Conservation (phyloP, 2,888 invertebrate species). For the Idaea aversata region DNA sequence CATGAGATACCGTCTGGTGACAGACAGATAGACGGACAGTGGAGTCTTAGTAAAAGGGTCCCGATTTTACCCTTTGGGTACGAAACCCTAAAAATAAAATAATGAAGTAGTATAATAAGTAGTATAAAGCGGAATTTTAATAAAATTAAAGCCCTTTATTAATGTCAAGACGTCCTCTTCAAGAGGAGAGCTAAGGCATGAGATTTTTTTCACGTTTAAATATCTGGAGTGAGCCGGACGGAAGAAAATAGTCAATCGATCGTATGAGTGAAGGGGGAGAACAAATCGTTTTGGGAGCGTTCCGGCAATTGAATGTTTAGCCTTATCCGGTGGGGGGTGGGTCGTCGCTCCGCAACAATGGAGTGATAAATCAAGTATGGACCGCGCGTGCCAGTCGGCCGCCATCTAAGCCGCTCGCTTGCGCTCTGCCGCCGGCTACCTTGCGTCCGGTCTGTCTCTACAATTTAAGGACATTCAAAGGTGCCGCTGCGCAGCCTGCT, state of each 20-base stretch:
- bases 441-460: conserved; percentile 48
- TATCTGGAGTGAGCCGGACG: conserved; percentile 41
- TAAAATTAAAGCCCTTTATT: conserved; percentile 11
- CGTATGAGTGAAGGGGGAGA: conserved; percentile 52
- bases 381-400: conserved; percentile 66
- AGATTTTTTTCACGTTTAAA: conserved; percentile 34
- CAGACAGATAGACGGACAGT: too few species aligned
- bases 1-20: too few species aligned
- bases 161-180: conserved; percentile 3
- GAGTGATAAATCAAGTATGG: conserved; percentile 79
- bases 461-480: conserved; percentile 60
- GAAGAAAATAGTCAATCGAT: conserved; percentile 65
- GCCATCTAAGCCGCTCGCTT: conserved; percentile 38
- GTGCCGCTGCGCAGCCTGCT: conserved; percentile 45
- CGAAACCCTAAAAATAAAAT: conserved; percentile 3
- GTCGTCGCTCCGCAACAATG: conserved; percentile 73
- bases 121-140: conserved; percentile 8
- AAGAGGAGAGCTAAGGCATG: conserved; percentile 13
- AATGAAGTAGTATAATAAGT: conserved; percentile 15
- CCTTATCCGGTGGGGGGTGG: conserved; percentile 72
- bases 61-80: too few species aligned
- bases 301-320: conserved; percentile 78
- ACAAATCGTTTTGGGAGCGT: conserved; percentile 74
- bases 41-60: too few species aligned
- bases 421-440: conserved; percentile 34